Conservation (phyloP, 2,797 vertebrate species). For the Trachops cirrhosus region DNA sequence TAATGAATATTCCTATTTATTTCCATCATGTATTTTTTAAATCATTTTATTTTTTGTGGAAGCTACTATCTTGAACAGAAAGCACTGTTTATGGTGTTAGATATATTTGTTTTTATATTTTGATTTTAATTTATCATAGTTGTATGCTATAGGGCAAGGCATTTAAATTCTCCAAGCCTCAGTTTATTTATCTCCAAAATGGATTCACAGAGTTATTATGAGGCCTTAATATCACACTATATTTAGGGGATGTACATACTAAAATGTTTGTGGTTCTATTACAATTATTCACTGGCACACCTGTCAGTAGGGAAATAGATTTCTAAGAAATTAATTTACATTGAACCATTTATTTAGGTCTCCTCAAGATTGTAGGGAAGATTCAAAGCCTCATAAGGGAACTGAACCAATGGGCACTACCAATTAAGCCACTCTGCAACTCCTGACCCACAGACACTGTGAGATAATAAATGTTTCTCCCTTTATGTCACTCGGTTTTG, state of each 20-base stretch:
- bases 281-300: background rate
- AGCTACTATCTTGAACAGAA: background rate
- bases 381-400: background rate
- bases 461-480: background rate
- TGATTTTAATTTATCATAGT: background rate
- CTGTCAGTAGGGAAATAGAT: background rate
- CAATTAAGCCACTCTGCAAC: background rate
- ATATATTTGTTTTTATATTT: background rate
- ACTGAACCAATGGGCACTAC: background rate
- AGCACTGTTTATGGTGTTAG: background rate
- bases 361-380: background rate
- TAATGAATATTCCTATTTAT: constrained; percentile 9
- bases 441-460: background rate
- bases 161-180: background rate
- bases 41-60: constrained; percentile 36
- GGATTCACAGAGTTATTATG: background rate
- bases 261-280: background rate
- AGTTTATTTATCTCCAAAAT: constrained; percentile 3
- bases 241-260: background rate
- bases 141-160: background rate
- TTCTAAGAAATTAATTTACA: background rate
- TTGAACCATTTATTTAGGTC: background rate
- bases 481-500: background rate
- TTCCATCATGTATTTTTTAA: background rate
- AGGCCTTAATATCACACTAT: background rate